Base-by-base conservation (phyloP, 2,888 invertebrate species). In the Caenorhabditis angaria region DNA sequence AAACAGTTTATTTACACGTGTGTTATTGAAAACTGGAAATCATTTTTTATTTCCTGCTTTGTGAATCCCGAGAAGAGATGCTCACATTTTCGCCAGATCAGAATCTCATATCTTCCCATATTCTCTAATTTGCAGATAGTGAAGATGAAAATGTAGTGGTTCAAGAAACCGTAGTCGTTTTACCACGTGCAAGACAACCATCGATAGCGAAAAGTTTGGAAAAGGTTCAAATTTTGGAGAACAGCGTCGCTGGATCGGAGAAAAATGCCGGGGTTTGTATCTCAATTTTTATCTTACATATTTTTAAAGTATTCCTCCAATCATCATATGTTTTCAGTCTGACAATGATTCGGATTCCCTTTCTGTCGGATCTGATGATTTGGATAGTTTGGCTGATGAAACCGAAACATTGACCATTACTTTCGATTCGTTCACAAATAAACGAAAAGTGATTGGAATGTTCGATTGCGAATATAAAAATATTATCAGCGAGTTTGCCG, bases 401-500 rank as follows among this genome's bases (percentile, higher is more conserved):
- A 72, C 63, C 12, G 78, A 78, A 51, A 70, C 73, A 3, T 59
- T 82, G 58, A 72, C 61, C 14, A 60, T 82, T n/a, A 75, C 77
- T 8, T 76, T 78, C 48, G 82, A 82, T 55, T 50, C 76, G 12
- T 72, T 76, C 20, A 65, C 70, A 3, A 56, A 59, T 29, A 76
- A 76, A 66, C 73, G 77, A 50, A 80, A 72, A 67, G 71, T 82
- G 56, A 71, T 86, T 10, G 55, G 78, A 10, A 70, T 56, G 20
- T 82, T 86, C 71, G 65, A 64, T 1, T 81, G 82, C 60, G 65
- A 60, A 24, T 83, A 86, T 65, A 80, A 79, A 28, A 82, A 86
- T 60, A 83, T 86, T 58, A 82, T 85, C 51, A 67, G 77, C 24
- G 86, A 86, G 57, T 86, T 86, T 67, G 87, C 87, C 6, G 85